A percentile compares a stretch with the other conserved stretches of the same genome.
Conservation (phyloP, 2,113 vertebrate species). For the Smithornis capensis region DNA sequence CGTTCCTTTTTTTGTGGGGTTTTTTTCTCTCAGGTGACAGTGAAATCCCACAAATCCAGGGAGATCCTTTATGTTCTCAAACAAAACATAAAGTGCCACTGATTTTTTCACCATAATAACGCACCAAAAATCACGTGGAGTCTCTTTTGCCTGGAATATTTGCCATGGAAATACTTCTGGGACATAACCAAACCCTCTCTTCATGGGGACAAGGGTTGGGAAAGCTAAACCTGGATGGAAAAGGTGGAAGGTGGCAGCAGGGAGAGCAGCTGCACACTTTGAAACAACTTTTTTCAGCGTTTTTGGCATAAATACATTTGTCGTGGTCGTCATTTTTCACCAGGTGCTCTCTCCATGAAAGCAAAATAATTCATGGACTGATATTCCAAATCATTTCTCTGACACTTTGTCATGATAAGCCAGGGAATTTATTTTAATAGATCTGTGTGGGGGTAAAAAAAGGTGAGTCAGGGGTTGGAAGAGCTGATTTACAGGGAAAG, state of each 20-base stretch:
- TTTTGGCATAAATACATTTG: background rate
- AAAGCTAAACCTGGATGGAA: background rate
- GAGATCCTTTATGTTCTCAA: too few species aligned
- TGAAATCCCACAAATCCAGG: background rate
- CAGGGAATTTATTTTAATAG: background rate
- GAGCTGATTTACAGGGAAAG: background rate
- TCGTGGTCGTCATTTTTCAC: slow-evolving; percentile 33
- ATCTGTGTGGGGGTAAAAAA: background rate
- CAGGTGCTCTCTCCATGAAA: background rate
- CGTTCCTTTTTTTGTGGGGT: background rate
- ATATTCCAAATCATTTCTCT: background rate
- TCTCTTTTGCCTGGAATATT: background rate
- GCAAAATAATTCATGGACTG: background rate
- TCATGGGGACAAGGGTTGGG: background rate
- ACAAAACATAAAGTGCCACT: background rate
- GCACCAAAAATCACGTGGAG: background rate
- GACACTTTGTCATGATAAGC: background rate
- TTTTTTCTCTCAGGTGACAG: background rate
- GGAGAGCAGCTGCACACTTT: background rate
- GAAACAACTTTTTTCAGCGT: background rate
- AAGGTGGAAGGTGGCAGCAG: background rate
- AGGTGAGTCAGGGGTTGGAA: background rate
- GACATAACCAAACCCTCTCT: background rate
- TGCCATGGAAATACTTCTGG: background rate
- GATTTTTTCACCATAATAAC: background rate